Conservation (phyloP, 2,888 invertebrate genomes). For the Eulithis testata region DNA sequence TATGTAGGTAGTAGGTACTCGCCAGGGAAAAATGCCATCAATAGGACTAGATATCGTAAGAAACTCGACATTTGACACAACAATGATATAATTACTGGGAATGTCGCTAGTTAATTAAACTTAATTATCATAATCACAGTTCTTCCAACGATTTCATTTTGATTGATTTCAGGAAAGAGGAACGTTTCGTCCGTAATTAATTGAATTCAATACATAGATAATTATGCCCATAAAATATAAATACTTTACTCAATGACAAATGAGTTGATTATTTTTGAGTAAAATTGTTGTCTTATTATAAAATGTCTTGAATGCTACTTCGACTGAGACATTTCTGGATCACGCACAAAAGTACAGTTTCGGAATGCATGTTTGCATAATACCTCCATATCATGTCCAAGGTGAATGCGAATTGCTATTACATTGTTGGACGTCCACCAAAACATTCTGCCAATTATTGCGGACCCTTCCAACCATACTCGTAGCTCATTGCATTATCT, state of each 20-base stretch:
- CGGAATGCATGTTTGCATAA: constrained; percentile 27
- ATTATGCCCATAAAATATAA: too few relatives aligned
- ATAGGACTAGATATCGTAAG: constrained; percentile 20
- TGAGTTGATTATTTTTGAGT: not conserved
- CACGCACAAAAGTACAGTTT: constrained; percentile 16
- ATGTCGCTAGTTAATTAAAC: constrained; percentile 31
- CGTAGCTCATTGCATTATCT: constrained; percentile 44
- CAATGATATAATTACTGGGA: constrained; percentile 37
- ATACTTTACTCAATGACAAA: not conserved
- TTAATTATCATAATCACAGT: constrained; percentile 30
- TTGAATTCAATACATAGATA: not conserved
- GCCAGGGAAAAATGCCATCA: constrained; percentile 20
- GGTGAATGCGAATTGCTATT: constrained; percentile 38
- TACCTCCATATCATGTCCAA: constrained; percentile 21
- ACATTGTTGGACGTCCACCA: constrained; percentile 47
- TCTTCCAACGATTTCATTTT: constrained; percentile 26
- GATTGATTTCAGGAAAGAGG: constrained; percentile 17
- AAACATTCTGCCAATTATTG: constrained; percentile 44
- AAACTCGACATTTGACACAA: constrained; percentile 34
- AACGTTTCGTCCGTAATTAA: constrained; percentile 4
- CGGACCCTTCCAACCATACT: constrained; percentile 35
- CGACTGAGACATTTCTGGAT: constrained; percentile 1
- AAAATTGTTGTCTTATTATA: not conserved
- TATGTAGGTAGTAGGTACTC: not conserved
- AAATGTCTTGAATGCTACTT: not conserved